Conservation (phyloP, 2,113 vertebrate genomes). For the Chaenogobius annularis region DNA sequence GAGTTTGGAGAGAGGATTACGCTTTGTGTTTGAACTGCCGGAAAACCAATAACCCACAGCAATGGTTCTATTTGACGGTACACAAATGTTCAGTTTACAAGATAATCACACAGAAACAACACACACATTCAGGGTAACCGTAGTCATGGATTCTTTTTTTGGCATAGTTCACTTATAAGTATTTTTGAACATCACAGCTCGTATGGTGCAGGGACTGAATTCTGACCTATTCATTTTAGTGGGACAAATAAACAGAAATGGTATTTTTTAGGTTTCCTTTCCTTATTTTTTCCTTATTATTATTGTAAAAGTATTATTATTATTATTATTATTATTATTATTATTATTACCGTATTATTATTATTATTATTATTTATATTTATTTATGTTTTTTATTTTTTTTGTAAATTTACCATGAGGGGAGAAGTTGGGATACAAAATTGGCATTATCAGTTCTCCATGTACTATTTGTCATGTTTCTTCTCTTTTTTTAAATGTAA, state of each 20-base stretch:
- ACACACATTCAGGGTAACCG: slow-evolving; percentile 9
- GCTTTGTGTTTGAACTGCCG: background rate
- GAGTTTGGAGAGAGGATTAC: background rate
- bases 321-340: no score
- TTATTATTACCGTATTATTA: no score
- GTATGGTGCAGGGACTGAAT: background rate
- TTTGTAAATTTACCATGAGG: background rate
- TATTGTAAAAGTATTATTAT: no score
- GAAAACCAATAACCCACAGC: slow-evolving; percentile 3
- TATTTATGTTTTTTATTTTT: background rate
- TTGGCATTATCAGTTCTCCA: background rate
- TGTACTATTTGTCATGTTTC: background rate
- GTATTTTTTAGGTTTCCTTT: background rate
- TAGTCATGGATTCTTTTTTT: background rate
- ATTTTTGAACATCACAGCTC: background rate
- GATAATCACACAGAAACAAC: slow-evolving; percentile 4
- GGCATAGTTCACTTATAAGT: background rate
- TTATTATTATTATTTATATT: no score
- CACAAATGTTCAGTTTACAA: slow-evolving; percentile 13
- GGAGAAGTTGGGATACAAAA: no score
- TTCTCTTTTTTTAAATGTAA: background rate
- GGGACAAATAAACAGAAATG: background rate
- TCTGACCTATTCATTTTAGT: background rate
- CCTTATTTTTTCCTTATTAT: background rate
- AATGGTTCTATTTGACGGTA: slow-evolving; percentile 9